Evolutionary conservation across 2,113 vertebrate species (phyloP).

Genomic region (Tetrao urogallus): DNA sequence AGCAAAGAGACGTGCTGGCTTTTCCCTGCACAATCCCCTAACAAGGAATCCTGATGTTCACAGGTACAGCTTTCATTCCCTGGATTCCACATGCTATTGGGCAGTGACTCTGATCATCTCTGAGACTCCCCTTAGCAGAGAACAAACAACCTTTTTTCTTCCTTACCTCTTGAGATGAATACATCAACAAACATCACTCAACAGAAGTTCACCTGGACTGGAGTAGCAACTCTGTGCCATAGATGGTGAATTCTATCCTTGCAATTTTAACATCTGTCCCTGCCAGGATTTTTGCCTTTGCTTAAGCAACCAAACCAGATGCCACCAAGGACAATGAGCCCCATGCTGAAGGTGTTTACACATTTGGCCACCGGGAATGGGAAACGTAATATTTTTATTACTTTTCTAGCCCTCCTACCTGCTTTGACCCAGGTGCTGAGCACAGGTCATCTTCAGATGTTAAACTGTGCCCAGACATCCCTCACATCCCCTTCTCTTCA

Average conservation of each 20-base stretch:
- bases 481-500: neutral
- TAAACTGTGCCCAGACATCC: neutral
- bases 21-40: conserved; percentile 4
- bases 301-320: neutral
- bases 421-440: neutral
- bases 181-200: neutral
- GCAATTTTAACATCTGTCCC: neutral
- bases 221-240: neutral
- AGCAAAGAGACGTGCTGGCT: conserved; percentile 40
- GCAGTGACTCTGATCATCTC: neutral
- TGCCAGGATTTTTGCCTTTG: neutral
- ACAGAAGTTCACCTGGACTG: neutral
- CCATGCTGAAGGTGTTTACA: neutral
- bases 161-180: neutral
- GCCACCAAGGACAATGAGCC: neutral
- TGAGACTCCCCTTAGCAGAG: neutral
- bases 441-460: neutral
- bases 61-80: conserved; percentile 30
- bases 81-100: neutral
- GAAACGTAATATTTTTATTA: neutral
- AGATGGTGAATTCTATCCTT: neutral
- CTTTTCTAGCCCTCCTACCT: neutral
- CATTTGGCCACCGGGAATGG: neutral
- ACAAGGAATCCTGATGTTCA: conserved; percentile 60
- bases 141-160: neutral